Evolutionary conservation across 1,140 invertebrate genomes (phyloP).

Genomic region (Ceratina australensis): DNA sequence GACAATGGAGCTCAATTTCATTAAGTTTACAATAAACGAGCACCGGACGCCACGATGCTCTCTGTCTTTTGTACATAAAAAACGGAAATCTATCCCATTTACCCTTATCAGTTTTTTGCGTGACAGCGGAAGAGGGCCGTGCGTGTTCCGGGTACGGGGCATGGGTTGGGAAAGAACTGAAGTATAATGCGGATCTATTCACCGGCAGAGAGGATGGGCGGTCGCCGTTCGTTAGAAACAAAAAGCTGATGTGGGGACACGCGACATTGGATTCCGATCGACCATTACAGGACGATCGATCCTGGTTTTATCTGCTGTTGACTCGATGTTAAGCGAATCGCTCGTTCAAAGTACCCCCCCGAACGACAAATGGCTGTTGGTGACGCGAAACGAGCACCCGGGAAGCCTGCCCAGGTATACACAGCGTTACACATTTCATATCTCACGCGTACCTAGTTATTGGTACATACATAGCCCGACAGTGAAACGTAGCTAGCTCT

Average conservation of each 20-base stretch:
- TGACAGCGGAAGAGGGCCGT: neutral
- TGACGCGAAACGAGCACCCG: conserved; percentile 50
- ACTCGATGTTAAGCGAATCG: conserved; percentile 66
- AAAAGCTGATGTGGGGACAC: conserved; percentile 59
- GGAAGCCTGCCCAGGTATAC: conserved; percentile 12
- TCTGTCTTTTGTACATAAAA: neutral
- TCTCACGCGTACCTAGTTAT: neutral
- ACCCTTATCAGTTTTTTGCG: neutral
- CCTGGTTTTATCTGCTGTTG: conserved; percentile 64
- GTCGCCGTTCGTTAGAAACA: conserved; percentile 54
- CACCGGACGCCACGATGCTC: too few species aligned
- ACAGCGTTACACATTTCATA: neutral
- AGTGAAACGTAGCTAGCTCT: too few species aligned
- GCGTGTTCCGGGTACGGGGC: conserved; percentile 2
- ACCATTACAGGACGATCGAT: conserved; percentile 59
- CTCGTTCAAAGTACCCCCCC: conserved; percentile 39
- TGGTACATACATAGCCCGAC: neutral
- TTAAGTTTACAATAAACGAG: too few species aligned
- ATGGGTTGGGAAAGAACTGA: conserved; percentile 32
- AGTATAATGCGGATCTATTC: conserved; percentile 25
- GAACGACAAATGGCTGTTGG: conserved; percentile 56
- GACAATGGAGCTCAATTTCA: too few species aligned
- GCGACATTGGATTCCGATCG: conserved; percentile 59
- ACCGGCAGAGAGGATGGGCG: conserved; percentile 29
- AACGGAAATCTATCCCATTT: neutral